Evolutionary conservation across 2,888 invertebrate genomes (phyloP).

Genomic region (Nemotelus pantherinus): DNA sequence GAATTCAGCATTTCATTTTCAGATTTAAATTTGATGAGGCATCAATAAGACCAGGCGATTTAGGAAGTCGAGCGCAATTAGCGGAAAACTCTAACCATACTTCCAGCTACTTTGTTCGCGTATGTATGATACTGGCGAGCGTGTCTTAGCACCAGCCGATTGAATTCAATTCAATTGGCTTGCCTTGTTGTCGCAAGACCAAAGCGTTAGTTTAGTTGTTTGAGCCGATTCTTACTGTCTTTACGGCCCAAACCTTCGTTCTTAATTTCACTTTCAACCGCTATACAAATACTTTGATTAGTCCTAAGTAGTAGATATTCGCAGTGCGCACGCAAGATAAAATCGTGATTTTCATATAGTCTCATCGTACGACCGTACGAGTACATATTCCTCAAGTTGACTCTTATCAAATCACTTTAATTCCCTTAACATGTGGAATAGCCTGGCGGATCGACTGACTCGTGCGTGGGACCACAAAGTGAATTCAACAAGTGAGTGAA

Average conservation of each 20-base stretch:
- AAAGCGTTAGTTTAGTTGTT: background rate
- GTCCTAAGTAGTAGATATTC: no score
- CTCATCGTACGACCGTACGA: no score
- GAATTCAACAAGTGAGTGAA: constrained; percentile 43
- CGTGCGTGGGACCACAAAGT: constrained; percentile 46
- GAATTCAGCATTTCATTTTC: constrained; percentile 5
- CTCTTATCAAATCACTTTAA: background rate
- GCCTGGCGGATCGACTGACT: constrained; percentile 42
- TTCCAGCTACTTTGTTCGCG: background rate
- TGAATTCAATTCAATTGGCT: background rate
- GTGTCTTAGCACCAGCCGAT: background rate
- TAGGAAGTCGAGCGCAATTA: constrained; percentile 39
- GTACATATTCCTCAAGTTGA: no score
- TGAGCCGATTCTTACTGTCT: constrained; percentile 20
- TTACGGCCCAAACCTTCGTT: background rate
- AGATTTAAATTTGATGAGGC: constrained; percentile 29
- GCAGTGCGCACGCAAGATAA: background rate
- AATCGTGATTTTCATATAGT: background rate
- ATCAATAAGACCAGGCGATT: constrained; percentile 29
- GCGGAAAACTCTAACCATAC: constrained; percentile 17
- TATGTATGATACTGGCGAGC: background rate
- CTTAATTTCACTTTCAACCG: constrained; percentile 19
- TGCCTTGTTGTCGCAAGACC: constrained; percentile 2
- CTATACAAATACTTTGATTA: background rate
- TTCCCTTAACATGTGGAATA: constrained; percentile 49